Base-by-base conservation (phyloP, 2,113 vertebrate genomes). In the Axis porcinus region DNA sequence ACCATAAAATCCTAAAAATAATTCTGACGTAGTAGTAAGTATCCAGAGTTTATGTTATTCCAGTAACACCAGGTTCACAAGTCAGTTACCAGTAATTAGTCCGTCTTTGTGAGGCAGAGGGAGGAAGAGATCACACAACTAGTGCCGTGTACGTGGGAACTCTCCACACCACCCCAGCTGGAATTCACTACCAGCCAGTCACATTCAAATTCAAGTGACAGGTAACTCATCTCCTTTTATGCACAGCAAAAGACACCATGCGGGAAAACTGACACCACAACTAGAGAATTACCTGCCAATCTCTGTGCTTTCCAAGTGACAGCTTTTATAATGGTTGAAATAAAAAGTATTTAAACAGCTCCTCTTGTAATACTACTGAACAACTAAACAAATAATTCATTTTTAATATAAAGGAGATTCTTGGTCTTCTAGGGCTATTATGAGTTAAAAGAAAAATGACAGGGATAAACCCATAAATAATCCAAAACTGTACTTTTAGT, bases 251-350 rank as follows among this genome's bases (percentile, higher is more conserved):
- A 12, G 2, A 84, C 40, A 94, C 55, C 67, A 27, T 0, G 0
- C 13, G 85, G 96, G 87, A 91, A 96, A 97, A 95, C 74, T 76
- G 28, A 12, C 45, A 62, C 45, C 64, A 79, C 45, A 96, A 85
- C 43, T 64, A 91, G 11, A 86, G 82, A 82, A 50, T 27, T n/a
- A 57, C 40, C 84, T 57, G 85, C 74, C 90, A 78, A 79, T 79
- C 55, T 85, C 60, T 79, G 7, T 36, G 57, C 16, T 76, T 94
- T 86, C 67, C 92, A 96, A 87, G 57, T 25, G 79, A 85, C 43
- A 74, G 3, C 30, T 87, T 95, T 85, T 78, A 94, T 50, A 62
- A 54, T 40, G 43, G 33, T 2, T 74, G 60, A 91, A 97, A 87
- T 86, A 79, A 55, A 33, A 97, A 88, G 60, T 85, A 78, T 70